Percentiles rank a stretch among this genome's conserved stretches.
These are phyloP conservation scores for Cremastinae sp. DNA, from an alignment of 2,888 invertebrate genomes.

Conservation along the genomic window DNA sequence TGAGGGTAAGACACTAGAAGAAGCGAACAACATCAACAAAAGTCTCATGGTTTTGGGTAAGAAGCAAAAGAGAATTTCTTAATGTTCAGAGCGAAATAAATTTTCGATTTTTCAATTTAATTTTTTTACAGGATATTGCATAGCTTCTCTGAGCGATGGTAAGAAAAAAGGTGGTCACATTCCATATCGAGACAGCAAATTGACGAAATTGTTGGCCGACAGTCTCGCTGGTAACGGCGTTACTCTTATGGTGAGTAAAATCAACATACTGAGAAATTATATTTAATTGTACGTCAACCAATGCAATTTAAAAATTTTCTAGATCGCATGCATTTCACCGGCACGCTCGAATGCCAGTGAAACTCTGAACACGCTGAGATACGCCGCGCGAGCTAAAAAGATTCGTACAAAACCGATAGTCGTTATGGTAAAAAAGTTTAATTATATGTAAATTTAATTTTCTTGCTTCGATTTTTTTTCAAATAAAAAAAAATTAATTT, in stretches of 20 bases:
- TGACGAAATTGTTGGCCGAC: conserved; percentile 95
- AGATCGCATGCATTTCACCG: conserved; percentile 97
- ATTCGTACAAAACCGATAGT: conserved; percentile 96
- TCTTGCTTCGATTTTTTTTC: too few species aligned
- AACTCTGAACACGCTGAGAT: conserved; percentile 94
- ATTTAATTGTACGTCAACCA: too few species aligned
- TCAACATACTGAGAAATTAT: too few species aligned
- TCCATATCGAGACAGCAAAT: conserved; percentile 95
- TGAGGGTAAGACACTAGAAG: conserved; percentile 93
- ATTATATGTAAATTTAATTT: too few species aligned
- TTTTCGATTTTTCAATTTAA: conserved; percentile 4
- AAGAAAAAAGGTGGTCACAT: conserved; percentile 91
- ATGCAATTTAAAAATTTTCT: too few species aligned
- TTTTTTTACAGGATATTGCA: conserved; percentile 90
- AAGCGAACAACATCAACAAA: conserved; percentile 97
- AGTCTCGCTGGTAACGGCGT: conserved; percentile 96
- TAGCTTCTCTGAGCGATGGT: conserved; percentile 92
- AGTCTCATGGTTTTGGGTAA: conserved; percentile 95
- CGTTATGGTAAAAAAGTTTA: conserved; percentile 90
- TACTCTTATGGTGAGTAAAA: conserved; percentile 97
- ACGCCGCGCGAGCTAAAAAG: conserved; percentile 95
- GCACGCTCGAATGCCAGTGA: conserved; percentile 92
- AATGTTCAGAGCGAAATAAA: too few species aligned
- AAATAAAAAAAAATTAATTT: too few species aligned
- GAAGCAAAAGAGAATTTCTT: too few species aligned